phyloP scores from a whole-genome alignment of 1,140 invertebrate genomes.

The Watersipora subatra region DNA sequence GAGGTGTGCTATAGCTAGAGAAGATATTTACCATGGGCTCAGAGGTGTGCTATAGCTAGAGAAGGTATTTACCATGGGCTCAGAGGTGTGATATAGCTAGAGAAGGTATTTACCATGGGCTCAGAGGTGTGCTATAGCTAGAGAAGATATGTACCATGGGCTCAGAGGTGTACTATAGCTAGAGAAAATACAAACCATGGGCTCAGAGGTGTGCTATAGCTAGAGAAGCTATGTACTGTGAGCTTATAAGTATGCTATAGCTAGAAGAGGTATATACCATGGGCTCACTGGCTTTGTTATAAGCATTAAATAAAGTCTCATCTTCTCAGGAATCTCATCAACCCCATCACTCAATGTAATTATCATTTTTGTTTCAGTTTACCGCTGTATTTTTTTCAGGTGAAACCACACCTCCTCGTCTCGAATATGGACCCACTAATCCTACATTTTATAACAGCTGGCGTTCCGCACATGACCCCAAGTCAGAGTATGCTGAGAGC shows the following conservation, averaged over 20 bases:
- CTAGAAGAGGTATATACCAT: not conserved
- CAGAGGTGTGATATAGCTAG: not conserved
- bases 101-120: not conserved
- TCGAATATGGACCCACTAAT: not conserved
- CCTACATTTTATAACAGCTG: not conserved
- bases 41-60: not conserved
- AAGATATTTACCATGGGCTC: not conserved
- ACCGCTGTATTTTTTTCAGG: not conserved
- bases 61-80: not conserved
- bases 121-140: not conserved
- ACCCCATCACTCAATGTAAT: not conserved
- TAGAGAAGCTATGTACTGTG: not conserved
- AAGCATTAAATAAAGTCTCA: not conserved
- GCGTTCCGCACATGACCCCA: not conserved
- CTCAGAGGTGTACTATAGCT: not conserved
- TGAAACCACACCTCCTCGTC: not conserved
- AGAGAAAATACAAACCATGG: not conserved
- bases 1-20: not conserved
- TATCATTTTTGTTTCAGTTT: not conserved
- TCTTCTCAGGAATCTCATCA: too few species aligned
- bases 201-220: not conserved
- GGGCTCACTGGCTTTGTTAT: not conserved
- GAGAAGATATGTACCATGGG: not conserved
- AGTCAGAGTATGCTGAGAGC: not conserved
- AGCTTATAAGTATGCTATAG: not conserved